These are phyloP conservation scores for Bungarus multicinctus DNA, from an alignment of 2,113 vertebrate species.

Conservation along the genomic window DNA sequence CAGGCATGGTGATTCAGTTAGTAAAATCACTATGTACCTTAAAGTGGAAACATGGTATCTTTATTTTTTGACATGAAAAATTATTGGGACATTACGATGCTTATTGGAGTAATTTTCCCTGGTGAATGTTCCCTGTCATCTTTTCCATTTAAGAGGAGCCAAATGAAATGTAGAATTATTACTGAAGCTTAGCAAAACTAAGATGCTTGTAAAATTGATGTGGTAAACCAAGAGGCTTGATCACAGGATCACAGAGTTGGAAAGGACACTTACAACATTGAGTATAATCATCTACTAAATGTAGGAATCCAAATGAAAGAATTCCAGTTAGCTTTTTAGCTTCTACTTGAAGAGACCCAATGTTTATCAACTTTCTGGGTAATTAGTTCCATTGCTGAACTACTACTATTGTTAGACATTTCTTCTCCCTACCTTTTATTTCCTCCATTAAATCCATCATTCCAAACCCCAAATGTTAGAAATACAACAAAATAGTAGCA, in stretches of 20 bases:
- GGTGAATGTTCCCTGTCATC: neutral
- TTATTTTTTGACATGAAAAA: neutral
- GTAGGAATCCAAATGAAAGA: neutral
- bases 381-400: neutral
- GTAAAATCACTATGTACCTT: neutral
- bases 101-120: neutral
- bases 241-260: neutral
- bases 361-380: neutral
- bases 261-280: neutral
- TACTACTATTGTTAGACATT: neutral
- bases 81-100: neutral
- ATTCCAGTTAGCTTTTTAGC: neutral
- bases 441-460: neutral
- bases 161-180: neutral
- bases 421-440: neutral
- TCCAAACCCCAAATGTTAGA: neutral
- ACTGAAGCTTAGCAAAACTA: neutral
- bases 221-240: neutral
- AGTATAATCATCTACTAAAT: neutral
- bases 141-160: neutral
- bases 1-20: neutral
- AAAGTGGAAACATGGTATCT: neutral
- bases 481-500: neutral
- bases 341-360: neutral
- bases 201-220: neutral